Percentiles rank a stretch among this genome's conserved stretches.
Conservation (phyloP, 2,113 vertebrate genomes). For the Cyrtonyx montezumae region DNA sequence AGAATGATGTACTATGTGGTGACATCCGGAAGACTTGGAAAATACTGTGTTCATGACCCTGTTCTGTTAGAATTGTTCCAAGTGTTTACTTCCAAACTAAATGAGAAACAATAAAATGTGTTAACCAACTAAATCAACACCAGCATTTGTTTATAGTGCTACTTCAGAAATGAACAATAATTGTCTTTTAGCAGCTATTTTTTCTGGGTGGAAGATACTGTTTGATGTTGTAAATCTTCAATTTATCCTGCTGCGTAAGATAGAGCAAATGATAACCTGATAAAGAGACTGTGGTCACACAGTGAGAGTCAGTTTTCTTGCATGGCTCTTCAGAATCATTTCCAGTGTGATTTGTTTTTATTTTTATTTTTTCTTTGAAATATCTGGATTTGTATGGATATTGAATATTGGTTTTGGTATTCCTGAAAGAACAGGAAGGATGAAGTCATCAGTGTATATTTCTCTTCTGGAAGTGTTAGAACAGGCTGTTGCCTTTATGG, state of each 20-base stretch:
- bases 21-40: slow-evolving; percentile 29
- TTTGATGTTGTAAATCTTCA: not conserved
- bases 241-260: not conserved
- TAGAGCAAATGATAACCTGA: not conserved
- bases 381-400: not conserved
- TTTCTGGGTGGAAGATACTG: not conserved
- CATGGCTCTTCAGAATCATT: not conserved
- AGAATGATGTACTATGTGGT: slow-evolving; percentile 25
- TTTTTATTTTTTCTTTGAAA: not conserved
- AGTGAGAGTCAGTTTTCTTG: not conserved
- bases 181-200: not conserved
- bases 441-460: not conserved
- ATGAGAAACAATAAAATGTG: slow-evolving; percentile 27
- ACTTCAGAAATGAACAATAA: not conserved
- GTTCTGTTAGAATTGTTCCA: slow-evolving; percentile 29
- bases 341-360: not conserved
- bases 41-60: not conserved
- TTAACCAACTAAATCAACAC: not conserved
- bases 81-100: slow-evolving; percentile 49
- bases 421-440: not conserved
- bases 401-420: not conserved
- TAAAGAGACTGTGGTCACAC: not conserved
- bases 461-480: not conserved
- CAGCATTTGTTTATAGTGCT: slow-evolving; percentile 19
- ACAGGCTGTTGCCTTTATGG: not conserved